A percentile compares a stretch with the other conserved stretches of the same genome.
These are phyloP conservation scores for Prietella phreatophila DNA, from an alignment of 2,113 vertebrate genomes.

Conservation along the genomic window DNA sequence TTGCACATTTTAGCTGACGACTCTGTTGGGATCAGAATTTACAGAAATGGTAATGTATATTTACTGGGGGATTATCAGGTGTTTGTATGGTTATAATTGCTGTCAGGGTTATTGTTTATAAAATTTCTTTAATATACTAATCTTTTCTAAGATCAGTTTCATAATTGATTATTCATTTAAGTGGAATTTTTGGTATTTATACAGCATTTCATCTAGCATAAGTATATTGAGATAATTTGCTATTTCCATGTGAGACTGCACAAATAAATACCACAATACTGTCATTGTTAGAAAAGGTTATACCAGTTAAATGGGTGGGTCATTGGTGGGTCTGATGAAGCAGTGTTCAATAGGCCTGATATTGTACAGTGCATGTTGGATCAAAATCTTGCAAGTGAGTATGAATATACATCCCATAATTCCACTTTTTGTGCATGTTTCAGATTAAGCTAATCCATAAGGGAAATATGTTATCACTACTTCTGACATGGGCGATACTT, in stretches of 20 bases:
- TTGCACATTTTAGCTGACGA: constrained; percentile 6
- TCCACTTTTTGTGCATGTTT: constrained; percentile 7
- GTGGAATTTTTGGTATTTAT: too few relatives aligned
- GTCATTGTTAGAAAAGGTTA: not conserved
- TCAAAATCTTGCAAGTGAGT: not conserved
- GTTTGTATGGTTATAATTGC: not conserved
- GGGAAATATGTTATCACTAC: not conserved
- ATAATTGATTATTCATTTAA: too few relatives aligned
- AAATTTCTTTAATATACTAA: too few relatives aligned
- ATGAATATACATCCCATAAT: not conserved
- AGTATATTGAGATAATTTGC: not conserved
- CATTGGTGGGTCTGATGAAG: not conserved
- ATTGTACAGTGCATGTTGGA: not conserved
- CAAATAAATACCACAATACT: not conserved
- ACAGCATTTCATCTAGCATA: too few relatives aligned
- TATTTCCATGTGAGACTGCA: not conserved
- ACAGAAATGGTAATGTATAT: constrained; percentile 18
- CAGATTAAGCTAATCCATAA: constrained; percentile 18
- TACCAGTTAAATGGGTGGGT: not conserved
- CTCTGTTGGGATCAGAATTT: constrained; percentile 1
- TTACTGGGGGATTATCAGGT: not conserved
- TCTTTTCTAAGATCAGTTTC: too few relatives aligned
- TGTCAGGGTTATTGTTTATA: too few relatives aligned
- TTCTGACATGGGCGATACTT: constrained; percentile 18
- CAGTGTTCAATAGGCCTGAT: not conserved